Evolutionary conservation across 1,140 invertebrate genomes (phyloP).

Genomic region (Laupala kohalensis): DNA sequence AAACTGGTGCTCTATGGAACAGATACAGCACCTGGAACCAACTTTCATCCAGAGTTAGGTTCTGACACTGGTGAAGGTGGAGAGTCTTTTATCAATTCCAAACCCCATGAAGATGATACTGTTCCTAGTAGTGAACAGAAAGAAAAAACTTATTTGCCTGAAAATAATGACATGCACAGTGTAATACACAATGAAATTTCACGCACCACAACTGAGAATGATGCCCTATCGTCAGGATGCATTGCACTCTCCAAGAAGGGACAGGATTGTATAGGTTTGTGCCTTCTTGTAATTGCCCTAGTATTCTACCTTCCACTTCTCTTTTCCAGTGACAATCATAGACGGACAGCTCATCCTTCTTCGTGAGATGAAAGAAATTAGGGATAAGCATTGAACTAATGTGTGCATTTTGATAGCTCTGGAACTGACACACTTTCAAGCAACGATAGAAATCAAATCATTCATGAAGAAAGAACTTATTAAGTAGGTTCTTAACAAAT

Average conservation of each 20-base stretch:
- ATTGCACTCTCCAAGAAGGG: slow-evolving; percentile 8
- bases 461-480: too few species aligned
- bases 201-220: slow-evolving; percentile 12
- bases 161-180: background rate
- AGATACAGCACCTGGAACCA: slow-evolving; percentile 31
- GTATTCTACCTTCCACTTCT: background rate
- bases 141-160: slow-evolving; percentile 8
- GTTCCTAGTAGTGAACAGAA: background rate
- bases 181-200: slow-evolving; percentile 8
- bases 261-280: slow-evolving; percentile 15
- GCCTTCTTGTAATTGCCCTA: slow-evolving; percentile 9
- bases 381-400: too few species aligned
- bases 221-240: slow-evolving; percentile 8
- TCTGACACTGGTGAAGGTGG: background rate
- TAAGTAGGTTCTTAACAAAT: too few species aligned
- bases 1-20: slow-evolving; percentile 43
- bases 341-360: background rate
- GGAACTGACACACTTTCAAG: background rate
- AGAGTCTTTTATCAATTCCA: background rate
- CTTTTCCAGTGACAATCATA: background rate
- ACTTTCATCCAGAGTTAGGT: slow-evolving; percentile 15
- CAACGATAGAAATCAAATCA: background rate
- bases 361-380: background rate
- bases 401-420: background rate
- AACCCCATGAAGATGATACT: background rate